A percentile compares a stretch with the other conserved stretches of the same genome.
phyloP scores from a whole-genome alignment of 2,888 invertebrate species.

The Folsomia manolachei region DNA sequence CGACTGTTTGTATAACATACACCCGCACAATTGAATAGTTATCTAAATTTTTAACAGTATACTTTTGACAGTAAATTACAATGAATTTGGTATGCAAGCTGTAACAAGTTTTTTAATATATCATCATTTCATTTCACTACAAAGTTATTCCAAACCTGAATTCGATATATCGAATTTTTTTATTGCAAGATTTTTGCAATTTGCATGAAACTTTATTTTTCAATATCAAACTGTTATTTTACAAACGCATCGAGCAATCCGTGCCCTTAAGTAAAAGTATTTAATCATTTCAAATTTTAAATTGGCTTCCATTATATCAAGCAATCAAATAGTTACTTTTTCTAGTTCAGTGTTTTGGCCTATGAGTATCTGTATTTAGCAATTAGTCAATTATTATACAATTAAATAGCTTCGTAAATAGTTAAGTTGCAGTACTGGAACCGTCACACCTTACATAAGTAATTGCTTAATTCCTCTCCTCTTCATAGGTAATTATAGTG shows the following conservation, averaged over 20 bases:
- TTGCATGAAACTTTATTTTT: neutral
- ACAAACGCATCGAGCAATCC: neutral
- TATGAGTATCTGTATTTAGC: neutral
- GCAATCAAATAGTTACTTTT: neutral
- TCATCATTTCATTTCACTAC: neutral
- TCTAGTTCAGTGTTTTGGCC: neutral
- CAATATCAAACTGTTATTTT: neutral
- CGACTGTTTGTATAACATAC: too few species aligned
- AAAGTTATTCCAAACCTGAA: neutral
- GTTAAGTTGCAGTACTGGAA: neutral
- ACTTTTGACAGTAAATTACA: neutral
- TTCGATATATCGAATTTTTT: neutral
- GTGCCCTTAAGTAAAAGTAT: neutral
- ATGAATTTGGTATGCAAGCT: constrained; percentile 15
- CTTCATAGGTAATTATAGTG: too few species aligned
- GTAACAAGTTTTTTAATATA: neutral
- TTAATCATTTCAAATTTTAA: too few species aligned
- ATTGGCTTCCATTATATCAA: neutral
- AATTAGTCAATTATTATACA: neutral
- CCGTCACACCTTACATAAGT: neutral
- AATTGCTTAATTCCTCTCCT: too few species aligned
- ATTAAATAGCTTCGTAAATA: neutral
- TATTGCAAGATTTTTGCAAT: neutral
- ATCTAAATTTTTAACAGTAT: neutral
- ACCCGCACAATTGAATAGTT: too few species aligned